Percentiles rank a stretch among this genome's conserved stretches.
Evolutionary conservation across 2,888 invertebrate species (phyloP).

Genomic region (Cheilosia vernalis): DNA sequence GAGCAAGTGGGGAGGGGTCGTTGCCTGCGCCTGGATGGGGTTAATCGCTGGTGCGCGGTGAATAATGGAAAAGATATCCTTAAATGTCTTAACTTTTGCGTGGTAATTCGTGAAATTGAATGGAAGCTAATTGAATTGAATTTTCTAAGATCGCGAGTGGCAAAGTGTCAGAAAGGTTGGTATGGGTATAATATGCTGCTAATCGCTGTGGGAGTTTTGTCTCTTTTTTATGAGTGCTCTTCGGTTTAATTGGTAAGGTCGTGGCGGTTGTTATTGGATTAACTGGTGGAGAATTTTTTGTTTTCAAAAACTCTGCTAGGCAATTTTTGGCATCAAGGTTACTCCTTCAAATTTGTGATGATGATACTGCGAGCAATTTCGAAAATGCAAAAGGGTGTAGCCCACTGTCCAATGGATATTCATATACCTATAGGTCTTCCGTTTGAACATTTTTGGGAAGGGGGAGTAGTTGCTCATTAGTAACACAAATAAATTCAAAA

Average conservation of each 20-base stretch:
- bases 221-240: neutral
- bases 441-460: too few relatives aligned
- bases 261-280: neutral
- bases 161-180: neutral
- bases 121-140: constrained; percentile 71
- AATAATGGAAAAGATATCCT: constrained; percentile 70
- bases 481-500: too few relatives aligned
- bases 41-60: constrained; percentile 55
- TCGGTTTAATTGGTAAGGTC: constrained; percentile 10
- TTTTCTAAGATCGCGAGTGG: constrained; percentile 17
- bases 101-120: constrained; percentile 72
- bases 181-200: neutral
- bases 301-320: too few relatives aligned
- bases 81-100: constrained; percentile 70
- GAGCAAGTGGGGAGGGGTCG: neutral
- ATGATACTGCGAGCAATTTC: too few relatives aligned
- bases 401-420: too few relatives aligned
- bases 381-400: too few relatives aligned
- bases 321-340: too few relatives aligned
- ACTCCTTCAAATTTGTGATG: too few relatives aligned
- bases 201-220: neutral
- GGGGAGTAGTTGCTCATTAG: too few relatives aligned
- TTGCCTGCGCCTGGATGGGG: constrained; percentile 5
- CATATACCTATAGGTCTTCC: too few relatives aligned
- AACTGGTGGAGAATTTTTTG: neutral